Conservation (phyloP, 64 coral and sea anemone species). For the Pocillopora verrucosa region DNA sequence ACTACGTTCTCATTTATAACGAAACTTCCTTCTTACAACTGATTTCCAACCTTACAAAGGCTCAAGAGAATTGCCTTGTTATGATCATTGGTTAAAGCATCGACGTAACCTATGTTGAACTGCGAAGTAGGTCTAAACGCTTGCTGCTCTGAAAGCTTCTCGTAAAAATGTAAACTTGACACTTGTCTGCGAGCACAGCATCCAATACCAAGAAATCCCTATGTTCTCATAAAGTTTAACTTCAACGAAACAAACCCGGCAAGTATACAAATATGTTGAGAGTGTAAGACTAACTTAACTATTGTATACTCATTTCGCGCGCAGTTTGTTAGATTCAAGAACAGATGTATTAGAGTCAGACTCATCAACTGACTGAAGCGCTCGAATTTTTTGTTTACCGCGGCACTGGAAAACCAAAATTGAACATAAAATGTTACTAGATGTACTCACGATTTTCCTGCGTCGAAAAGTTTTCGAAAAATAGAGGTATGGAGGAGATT, state of each 20-base stretch:
- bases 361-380: too few relatives aligned
- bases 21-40: not conserved
- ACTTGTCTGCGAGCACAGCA: too few relatives aligned
- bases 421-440: not conserved
- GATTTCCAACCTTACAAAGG: too few relatives aligned
- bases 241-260: not conserved
- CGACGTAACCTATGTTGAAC: too few relatives aligned
- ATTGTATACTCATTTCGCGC: not conserved
- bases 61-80: too few relatives aligned
- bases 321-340: too few relatives aligned
- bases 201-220: not conserved
- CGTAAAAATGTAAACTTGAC: too few relatives aligned
- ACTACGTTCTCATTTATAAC: not conserved
- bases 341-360: too few relatives aligned
- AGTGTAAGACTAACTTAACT: not conserved
- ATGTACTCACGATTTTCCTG: slow-evolving; percentile 7
- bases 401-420: not conserved
- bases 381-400: too few relatives aligned
- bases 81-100: too few relatives aligned
- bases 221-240: not conserved
- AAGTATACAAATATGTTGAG: not conserved
- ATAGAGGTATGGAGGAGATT: not conserved
- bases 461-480: not conserved
- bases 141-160: too few relatives aligned
- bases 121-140: too few relatives aligned